phyloP scores from a whole-genome alignment of 1,140 invertebrate species.

The Saccostrea glomerata region DNA sequence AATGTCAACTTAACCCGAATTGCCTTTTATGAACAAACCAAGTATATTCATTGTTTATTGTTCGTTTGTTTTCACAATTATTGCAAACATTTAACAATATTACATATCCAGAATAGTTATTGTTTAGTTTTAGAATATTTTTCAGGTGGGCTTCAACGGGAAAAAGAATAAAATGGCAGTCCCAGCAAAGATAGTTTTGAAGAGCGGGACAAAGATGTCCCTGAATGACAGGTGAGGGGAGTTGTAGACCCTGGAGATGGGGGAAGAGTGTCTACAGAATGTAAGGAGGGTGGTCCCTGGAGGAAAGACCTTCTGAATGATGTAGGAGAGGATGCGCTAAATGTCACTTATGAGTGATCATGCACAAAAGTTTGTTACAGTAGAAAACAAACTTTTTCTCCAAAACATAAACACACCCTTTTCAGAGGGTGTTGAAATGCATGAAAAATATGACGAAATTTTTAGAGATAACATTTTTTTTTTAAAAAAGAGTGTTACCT shows the following conservation, averaged over 20 bases:
- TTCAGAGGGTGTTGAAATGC: neutral
- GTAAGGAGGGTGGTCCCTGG: neutral
- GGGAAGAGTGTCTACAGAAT: neutral
- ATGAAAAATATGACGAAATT: neutral
- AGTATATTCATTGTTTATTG: too few relatives aligned
- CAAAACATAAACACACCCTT: neutral
- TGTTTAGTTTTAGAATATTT: too few relatives aligned
- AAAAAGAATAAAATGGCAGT: constrained; percentile 54
- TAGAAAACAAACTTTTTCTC: neutral
- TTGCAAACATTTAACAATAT: too few relatives aligned
- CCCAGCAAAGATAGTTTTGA: constrained; percentile 77
- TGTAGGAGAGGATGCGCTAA: neutral
- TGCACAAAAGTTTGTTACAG: neutral
- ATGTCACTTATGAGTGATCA: neutral
- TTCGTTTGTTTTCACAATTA: too few relatives aligned
- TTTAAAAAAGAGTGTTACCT: neutral
- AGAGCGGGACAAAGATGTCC: constrained; percentile 77
- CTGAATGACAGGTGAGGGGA: constrained; percentile 76
- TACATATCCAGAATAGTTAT: too few relatives aligned
- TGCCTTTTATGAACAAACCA: neutral
- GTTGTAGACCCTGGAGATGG: neutral
- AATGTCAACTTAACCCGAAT: neutral
- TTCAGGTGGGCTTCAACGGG: neutral
- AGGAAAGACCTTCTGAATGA: neutral
- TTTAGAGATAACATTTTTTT: neutral